Evolutionary conservation across 2,888 invertebrate genomes (phyloP).

Genomic region (Cotesia congregata): DNA sequence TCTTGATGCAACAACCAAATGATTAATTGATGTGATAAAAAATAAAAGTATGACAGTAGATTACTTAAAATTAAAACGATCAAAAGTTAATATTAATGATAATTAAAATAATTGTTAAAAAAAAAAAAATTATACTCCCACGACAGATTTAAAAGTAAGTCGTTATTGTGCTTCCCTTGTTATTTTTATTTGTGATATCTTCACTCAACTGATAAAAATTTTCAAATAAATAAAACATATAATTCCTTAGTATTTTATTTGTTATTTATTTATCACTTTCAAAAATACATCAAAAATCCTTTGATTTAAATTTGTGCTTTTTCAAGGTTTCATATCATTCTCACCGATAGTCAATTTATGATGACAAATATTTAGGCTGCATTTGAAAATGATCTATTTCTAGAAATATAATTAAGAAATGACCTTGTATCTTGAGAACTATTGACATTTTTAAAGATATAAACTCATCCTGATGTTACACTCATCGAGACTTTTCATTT

Average conservation of each 20-base stretch:
- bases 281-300: neutral
- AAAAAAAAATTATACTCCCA: neutral
- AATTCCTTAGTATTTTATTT: conserved; percentile 17
- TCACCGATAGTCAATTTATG: too few relatives aligned
- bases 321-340: too few relatives aligned
- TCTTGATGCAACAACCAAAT: neutral
- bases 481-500: too few relatives aligned
- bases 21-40: neutral
- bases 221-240: conserved; percentile 33
- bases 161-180: conserved; percentile 15
- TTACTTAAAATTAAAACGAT: neutral
- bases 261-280: conserved; percentile 11
- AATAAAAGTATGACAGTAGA: neutral
- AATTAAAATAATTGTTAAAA: neutral
- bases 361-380: too few relatives aligned
- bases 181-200: conserved; percentile 14
- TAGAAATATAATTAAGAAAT: too few relatives aligned
- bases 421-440: too few relatives aligned
- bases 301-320: too few relatives aligned
- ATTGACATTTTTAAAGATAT: too few relatives aligned
- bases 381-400: too few relatives aligned
- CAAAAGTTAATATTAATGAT: neutral
- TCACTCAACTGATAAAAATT: conserved; percentile 3
- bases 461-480: too few relatives aligned
- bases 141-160: neutral